These are phyloP conservation scores for Oithona nana DNA, from an alignment of 2,888 invertebrate species.

Conservation along the genomic window DNA sequence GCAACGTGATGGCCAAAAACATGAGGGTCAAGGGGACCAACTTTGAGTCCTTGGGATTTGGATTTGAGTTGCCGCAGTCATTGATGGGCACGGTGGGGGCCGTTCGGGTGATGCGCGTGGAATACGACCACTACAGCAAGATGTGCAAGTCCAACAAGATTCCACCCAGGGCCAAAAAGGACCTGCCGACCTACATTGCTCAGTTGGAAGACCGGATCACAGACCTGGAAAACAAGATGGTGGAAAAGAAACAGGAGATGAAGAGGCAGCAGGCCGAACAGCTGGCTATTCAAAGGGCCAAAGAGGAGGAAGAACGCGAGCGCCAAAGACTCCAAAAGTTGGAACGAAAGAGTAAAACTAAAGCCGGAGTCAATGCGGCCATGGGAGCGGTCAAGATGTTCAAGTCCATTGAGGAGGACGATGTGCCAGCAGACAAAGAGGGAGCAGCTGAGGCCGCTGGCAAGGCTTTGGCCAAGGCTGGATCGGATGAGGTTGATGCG, in stretches of 20 bases:
- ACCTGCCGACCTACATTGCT: not conserved
- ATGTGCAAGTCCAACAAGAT: constrained; percentile 27
- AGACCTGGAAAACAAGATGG: not conserved
- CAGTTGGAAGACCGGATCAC: not conserved
- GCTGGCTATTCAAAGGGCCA: not conserved
- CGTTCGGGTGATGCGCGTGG: constrained; percentile 28
- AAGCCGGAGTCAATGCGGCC: not conserved
- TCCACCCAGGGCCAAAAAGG: constrained; percentile 23
- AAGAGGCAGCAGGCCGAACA: not conserved
- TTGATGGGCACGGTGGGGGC: constrained; percentile 20
- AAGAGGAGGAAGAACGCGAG: not conserved
- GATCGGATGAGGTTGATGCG: not conserved
- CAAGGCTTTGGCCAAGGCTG: not conserved
- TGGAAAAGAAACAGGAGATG: not conserved
- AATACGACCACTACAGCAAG: constrained; percentile 41
- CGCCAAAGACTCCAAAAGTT: not conserved
- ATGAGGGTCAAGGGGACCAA: constrained; percentile 14
- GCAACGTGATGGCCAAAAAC: constrained; percentile 15
- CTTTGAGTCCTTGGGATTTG: constrained; percentile 20
- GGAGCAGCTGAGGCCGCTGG: not conserved
- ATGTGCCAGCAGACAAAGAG: not conserved
- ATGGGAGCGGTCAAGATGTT: not conserved
- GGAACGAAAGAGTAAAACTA: not conserved
- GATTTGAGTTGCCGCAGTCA: constrained; percentile 20
- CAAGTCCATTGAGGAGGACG: not conserved